Base-by-base conservation (phyloP, 2,888 invertebrate genomes). In the Protodeltote pygarga region DNA sequence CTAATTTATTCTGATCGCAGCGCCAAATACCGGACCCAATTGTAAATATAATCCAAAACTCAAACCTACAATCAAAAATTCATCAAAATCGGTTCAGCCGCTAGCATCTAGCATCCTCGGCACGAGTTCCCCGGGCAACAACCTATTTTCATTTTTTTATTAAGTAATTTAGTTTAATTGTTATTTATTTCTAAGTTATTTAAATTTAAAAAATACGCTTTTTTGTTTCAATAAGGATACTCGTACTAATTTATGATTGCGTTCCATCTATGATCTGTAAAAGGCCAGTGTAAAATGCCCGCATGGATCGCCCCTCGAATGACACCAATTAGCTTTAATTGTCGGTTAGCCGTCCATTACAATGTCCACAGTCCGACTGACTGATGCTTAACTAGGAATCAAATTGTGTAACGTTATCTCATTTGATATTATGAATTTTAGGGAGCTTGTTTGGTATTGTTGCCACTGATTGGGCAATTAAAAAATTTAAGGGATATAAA, bases 271-370 rank as follows among this genome's bases (percentile, higher is more conserved):
- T 4, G 5, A 17, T 31, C 57, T 57, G 28, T 47, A 62, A 62
- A 47, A 14, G n/a, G 35, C 9, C 38, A 35, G 49, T 65, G 49
- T 64, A 54, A 59, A 62, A 45, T 55, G 64, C 79, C 75, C 78
- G 75, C 75, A 77, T 72, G 46, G 65, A 58, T 71, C 15, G 27
- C 37, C 72, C 68, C 71, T 68, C 42, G 9, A 66, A 73, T 71
- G 73, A 71, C 64, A 63, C 65, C 85, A 89, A 88, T 89, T 89
- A 86, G 60, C 45, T 63, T 73, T 85, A 87, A 89, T 89, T 89
- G 85, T 74, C 70, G 65, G 74, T 70, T 68, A 66, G 63, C 51
- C 53, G 50, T 52, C 61, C 47, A 60, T 65, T 60, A 57, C 49
- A 57, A 6, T 37, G 58, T 52, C 60, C 58, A 53, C 41, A 59